Conservation (phyloP, 2,888 invertebrate species). For the Eristalis tenax region DNA sequence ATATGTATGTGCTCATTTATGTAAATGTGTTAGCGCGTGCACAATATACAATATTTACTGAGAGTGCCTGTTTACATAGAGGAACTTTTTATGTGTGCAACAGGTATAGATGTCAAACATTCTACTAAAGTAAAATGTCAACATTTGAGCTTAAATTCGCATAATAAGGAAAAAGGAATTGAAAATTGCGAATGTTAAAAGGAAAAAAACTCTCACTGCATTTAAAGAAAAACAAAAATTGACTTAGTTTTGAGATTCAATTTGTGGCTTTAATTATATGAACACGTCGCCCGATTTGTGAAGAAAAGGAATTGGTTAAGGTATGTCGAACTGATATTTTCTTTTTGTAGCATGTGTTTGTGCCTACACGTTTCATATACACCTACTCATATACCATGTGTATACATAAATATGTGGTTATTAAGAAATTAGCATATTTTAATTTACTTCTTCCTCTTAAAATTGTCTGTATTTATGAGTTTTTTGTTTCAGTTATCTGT, state of each 20-base stretch:
- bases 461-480: not conserved
- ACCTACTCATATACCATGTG: not conserved
- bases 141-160: constrained; percentile 42
- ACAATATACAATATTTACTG: constrained; percentile 34
- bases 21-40: constrained; percentile 28
- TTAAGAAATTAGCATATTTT: constrained; percentile 1
- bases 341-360: not conserved
- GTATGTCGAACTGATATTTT: constrained; percentile 41
- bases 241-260: constrained; percentile 22
- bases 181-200: constrained; percentile 16
- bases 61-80: constrained; percentile 48
- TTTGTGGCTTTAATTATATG: constrained; percentile 41
- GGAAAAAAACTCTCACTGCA: constrained; percentile 31
- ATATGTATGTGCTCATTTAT: not conserved
- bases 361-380: not conserved
- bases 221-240: constrained; percentile 25
- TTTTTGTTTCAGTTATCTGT: not conserved
- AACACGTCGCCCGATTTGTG: constrained; percentile 60
- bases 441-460: constrained; percentile 1
- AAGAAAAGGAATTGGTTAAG: constrained; percentile 57
- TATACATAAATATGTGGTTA: not conserved
- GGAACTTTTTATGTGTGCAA: constrained; percentile 62
- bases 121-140: constrained; percentile 53
- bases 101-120: constrained; percentile 66
- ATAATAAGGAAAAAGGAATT: constrained; percentile 29